Conservation (phyloP, 2,888 invertebrate genomes). For the Calameuta idolon region DNA sequence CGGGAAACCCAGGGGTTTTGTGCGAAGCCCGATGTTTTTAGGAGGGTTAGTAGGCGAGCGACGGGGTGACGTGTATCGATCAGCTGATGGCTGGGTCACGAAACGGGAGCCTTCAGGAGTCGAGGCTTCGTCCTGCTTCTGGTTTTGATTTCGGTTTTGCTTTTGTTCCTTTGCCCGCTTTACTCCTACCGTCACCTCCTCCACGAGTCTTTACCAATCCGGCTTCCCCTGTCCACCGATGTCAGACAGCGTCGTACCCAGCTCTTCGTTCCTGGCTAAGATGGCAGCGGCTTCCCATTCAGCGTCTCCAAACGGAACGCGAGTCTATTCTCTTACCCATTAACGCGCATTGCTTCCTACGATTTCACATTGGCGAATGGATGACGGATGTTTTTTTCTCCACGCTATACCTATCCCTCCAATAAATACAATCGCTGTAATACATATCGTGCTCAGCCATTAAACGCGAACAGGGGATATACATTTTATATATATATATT, state of each 20-base stretch:
- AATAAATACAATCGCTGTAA: not conserved
- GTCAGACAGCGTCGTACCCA: not conserved
- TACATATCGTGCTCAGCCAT: not conserved
- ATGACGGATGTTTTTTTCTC: not conserved
- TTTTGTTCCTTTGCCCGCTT: not conserved
- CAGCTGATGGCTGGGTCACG: slow-evolving; percentile 58
- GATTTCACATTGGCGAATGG: not conserved
- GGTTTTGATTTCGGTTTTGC: not conserved
- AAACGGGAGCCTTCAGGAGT: slow-evolving; percentile 37
- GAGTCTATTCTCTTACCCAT: not conserved
- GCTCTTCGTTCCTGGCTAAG: not conserved
- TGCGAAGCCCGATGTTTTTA: slow-evolving; percentile 44
- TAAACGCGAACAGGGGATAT: not conserved
- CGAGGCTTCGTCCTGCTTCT: slow-evolving; percentile 2
- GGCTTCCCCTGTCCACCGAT: not conserved
- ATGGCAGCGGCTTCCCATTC: not conserved
- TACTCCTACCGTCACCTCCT: not conserved
- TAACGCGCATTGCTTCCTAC: not conserved
- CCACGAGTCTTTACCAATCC: not conserved
- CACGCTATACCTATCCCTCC: not conserved
- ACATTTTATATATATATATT: not conserved
- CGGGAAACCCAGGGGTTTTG: not conserved
- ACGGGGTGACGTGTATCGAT: slow-evolving; percentile 56
- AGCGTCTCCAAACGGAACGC: not conserved
- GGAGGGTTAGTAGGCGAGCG: slow-evolving; percentile 35